These are phyloP conservation scores for Stramonita haemastoma DNA, from an alignment of 2,888 invertebrate species.

Conservation along the genomic window DNA sequence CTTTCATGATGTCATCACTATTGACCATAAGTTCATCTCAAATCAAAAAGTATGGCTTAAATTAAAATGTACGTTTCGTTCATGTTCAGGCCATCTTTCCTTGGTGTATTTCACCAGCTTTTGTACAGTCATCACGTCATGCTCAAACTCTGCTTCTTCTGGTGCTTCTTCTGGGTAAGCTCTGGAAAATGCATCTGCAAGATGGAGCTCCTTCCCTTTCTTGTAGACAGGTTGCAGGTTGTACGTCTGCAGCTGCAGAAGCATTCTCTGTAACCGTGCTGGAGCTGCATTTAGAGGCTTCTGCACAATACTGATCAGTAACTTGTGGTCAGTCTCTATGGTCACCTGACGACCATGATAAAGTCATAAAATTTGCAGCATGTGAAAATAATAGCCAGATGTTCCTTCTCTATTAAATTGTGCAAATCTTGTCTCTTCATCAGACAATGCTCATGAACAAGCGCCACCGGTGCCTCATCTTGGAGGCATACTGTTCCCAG, in stretches of 20 bases:
- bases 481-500: conserved; percentile 44
- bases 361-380: conserved; percentile 37
- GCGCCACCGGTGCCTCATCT: conserved; percentile 47
- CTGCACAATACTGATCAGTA: not conserved
- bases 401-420: conserved; percentile 51
- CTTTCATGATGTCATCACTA: conserved; percentile 16
- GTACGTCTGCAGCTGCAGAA: conserved; percentile 50
- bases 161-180: conserved; percentile 16
- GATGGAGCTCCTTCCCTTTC: conserved; percentile 49
- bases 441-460: conserved; percentile 44
- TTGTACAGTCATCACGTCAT: conserved; percentile 25
- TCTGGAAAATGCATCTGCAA: conserved; percentile 51
- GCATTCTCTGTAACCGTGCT: conserved; percentile 48
- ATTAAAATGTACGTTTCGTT: not conserved
- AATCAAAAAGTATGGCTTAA: conserved; percentile 43
- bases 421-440: conserved; percentile 45
- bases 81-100: conserved; percentile 41
- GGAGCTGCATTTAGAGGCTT: conserved; percentile 46
- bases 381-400: conserved; percentile 8
- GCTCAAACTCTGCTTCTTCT: conserved; percentile 34
- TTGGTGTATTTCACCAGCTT: conserved; percentile 35
- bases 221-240: conserved; percentile 44
- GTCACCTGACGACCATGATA: too few relatives aligned
- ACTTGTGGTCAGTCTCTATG: conserved; percentile 26
- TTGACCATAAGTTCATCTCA: conserved; percentile 35